phyloP scores from a whole-genome alignment of 1,140 invertebrate species.

The Gyrodactylus salaris region DNA sequence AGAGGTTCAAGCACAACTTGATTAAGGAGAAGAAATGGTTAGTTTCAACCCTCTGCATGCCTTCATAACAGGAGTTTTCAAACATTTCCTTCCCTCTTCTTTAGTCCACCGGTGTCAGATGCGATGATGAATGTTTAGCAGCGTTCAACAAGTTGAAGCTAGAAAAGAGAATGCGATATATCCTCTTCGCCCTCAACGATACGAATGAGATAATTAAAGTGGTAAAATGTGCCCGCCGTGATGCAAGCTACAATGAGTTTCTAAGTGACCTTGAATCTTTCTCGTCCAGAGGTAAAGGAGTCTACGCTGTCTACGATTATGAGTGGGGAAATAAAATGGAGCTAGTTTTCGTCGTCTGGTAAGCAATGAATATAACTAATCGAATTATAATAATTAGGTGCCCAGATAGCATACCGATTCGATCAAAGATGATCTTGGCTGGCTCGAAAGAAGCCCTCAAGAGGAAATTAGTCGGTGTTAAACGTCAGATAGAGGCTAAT shows the following conservation, averaged over 20 bases:
- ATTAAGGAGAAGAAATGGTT: too few species aligned
- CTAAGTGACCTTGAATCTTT: not conserved
- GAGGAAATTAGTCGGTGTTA: not conserved
- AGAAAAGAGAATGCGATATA: not conserved
- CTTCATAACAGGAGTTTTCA: too few species aligned
- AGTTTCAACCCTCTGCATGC: too few species aligned
- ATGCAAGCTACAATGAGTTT: constrained; percentile 3
- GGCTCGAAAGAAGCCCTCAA: constrained; percentile 3
- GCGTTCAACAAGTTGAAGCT: not conserved
- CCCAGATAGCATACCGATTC: not conserved
- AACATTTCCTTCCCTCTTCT: too few species aligned
- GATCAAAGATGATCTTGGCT: constrained; percentile 2
- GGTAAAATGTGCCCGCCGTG: not conserved
- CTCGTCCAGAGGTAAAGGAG: not conserved
- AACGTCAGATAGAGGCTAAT: not conserved
- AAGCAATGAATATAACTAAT: not conserved
- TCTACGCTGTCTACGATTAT: constrained; percentile 5
- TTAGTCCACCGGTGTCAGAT: not conserved
- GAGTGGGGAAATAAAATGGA: not conserved
- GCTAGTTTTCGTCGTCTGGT: constrained; percentile 4
- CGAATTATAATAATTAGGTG: not conserved
- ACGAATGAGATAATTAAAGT: not conserved
- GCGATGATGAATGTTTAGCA: not conserved
- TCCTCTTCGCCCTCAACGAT: not conserved
- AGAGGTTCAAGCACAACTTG: too few species aligned